A percentile compares a stretch with the other conserved stretches of the same genome.
phyloP scores from a whole-genome alignment of 2,888 invertebrate species.

The Heteropelma amictum region DNA sequence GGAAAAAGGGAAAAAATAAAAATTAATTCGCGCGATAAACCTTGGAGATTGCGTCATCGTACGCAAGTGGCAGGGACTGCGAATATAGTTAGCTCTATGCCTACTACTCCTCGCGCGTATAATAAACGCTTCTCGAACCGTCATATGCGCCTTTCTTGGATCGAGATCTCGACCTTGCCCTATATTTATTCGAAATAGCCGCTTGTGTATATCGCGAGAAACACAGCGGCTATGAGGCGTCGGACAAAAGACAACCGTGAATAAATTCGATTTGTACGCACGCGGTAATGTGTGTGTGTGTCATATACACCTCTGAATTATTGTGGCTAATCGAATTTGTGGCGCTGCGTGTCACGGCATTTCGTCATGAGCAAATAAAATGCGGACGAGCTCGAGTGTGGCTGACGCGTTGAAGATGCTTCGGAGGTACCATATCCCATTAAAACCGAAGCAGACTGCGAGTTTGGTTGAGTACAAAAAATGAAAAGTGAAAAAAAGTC shows the following conservation, averaged over 20 bases:
- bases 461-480: no score
- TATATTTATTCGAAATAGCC: constrained; percentile 68
- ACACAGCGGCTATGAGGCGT: not conserved
- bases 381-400: no score
- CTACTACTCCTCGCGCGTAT: constrained; percentile 2
- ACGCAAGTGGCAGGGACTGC: constrained; percentile 9
- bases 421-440: no score
- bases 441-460: no score
- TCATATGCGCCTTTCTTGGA: constrained; percentile 69
- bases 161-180: constrained; percentile 68
- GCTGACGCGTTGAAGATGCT: no score
- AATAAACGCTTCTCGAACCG: constrained; percentile 57
- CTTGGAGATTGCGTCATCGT: constrained; percentile 30
- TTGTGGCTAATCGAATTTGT: constrained; percentile 5
- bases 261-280: constrained; percentile 3
- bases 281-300: not conserved
- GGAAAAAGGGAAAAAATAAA: not conserved
- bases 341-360: not conserved
- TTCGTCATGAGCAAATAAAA: no score
- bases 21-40: not conserved
- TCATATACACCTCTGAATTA: not conserved
- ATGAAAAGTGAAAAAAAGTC: no score
- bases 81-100: not conserved
- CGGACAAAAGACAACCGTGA: not conserved
- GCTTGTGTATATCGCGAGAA: constrained; percentile 64